Percentiles rank a stretch among this genome's conserved stretches.
phyloP scores from a whole-genome alignment of 2,797 vertebrate genomes.

The Dipus sagitta region DNA sequence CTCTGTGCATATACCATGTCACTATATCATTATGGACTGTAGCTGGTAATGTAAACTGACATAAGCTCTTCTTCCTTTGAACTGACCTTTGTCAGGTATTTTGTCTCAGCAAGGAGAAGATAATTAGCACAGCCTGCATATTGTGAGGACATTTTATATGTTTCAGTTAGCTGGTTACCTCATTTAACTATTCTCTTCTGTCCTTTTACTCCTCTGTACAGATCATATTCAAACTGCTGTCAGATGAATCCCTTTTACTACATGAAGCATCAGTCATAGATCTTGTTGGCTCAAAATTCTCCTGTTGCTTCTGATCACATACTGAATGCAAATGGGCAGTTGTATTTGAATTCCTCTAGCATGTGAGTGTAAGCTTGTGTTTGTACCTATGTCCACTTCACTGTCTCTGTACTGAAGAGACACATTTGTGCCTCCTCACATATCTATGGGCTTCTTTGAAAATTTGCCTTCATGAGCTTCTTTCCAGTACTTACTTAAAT shows the following conservation, averaged over 20 bases:
- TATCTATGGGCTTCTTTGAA: neutral
- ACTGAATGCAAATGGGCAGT: neutral
- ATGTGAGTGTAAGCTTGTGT: neutral
- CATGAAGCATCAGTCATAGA: neutral
- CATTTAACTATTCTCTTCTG: constrained; percentile 15
- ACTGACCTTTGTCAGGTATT: too few relatives aligned
- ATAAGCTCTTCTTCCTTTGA: too few relatives aligned
- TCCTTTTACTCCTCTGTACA: neutral
- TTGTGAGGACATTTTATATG: neutral
- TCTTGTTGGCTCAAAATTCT: neutral
- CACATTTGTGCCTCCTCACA: neutral
- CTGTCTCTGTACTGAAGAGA: neutral
- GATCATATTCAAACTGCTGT: neutral
- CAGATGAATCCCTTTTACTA: neutral
- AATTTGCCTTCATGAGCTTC: neutral
- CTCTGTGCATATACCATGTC: too few relatives aligned
- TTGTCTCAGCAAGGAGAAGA: too few relatives aligned
- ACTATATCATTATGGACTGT: too few relatives aligned
- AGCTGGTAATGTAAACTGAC: too few relatives aligned
- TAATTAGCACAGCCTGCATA: neutral
- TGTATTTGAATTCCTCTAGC: neutral
- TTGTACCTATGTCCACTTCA: neutral
- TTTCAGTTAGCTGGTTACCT: neutral
- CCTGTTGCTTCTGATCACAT: neutral
- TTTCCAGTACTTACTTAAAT: neutral